Percentiles rank a stretch among this genome's conserved stretches.
Evolutionary conservation across 1,140 invertebrate species (phyloP).

Genomic region (Zelostemma sp.): DNA sequence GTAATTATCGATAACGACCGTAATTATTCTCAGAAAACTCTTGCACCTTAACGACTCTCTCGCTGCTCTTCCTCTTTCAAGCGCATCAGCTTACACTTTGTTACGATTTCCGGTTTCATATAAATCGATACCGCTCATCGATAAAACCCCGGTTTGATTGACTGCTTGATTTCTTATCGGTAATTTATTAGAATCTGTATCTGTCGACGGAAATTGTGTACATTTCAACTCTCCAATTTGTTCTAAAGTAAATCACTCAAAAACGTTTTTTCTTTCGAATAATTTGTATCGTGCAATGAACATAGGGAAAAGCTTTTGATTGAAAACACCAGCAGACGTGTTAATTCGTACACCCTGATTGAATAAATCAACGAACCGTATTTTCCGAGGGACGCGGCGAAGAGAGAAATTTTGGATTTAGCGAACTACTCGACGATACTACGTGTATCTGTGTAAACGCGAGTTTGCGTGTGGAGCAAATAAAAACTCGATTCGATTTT

Average conservation of each 20-base stretch:
- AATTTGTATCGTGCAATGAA: constrained; percentile 29
- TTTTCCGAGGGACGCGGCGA: constrained; percentile 46
- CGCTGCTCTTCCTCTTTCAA: constrained; percentile 31
- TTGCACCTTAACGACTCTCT: constrained; percentile 45
- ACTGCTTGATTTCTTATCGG: no score
- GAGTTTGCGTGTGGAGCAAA: constrained; percentile 16
- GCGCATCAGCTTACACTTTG: constrained; percentile 51
- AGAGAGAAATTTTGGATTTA: constrained; percentile 32
- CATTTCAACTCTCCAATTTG: no score
- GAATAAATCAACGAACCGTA: constrained; percentile 57
- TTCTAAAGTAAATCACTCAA: no score
- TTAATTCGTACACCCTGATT: constrained; percentile 57
- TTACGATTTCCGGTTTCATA: constrained; percentile 53
- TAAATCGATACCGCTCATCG: constrained; percentile 36
- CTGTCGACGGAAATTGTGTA: no score
- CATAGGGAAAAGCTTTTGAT: constrained; percentile 31
- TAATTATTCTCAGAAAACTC: constrained; percentile 63
- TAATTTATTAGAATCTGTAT: no score
- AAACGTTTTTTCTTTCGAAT: constrained; percentile 20
- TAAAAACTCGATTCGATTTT: constrained; percentile 34
- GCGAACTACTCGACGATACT: constrained; percentile 10
- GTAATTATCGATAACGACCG: constrained; percentile 67
- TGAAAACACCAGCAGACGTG: constrained; percentile 45
- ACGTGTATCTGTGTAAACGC: constrained; percentile 15
- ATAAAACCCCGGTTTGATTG: constrained; percentile 41